Conservation (phyloP, 2,113 vertebrate genomes). For the Puffinus mauretanicus region DNA sequence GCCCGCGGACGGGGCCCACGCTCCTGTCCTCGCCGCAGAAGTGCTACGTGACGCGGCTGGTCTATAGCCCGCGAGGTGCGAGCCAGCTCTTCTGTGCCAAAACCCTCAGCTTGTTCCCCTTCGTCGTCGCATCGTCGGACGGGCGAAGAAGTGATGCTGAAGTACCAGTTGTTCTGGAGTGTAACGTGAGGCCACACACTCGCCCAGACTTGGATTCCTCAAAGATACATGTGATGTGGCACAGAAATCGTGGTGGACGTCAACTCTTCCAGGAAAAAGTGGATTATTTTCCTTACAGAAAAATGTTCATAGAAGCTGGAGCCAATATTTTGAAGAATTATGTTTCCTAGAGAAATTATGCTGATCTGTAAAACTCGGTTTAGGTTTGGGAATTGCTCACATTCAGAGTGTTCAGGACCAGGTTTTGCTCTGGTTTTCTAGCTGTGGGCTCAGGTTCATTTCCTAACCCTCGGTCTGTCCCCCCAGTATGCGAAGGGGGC, state of each 20-base stretch:
- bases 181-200: background rate
- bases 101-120: background rate
- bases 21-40: background rate
- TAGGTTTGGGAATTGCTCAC: background rate
- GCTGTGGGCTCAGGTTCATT: background rate
- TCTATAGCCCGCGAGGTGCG: background rate
- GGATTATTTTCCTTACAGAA: background rate
- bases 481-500: accelerated
- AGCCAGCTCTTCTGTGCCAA: background rate
- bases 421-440: background rate
- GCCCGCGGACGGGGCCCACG: background rate
- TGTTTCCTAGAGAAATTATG: background rate
- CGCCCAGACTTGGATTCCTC: background rate
- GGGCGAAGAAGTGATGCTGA: background rate
- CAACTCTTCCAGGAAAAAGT: background rate
- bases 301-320: accelerated
- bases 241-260: background rate
- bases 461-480: background rate
- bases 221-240: background rate
- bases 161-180: background rate
- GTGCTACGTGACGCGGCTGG: background rate
- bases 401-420: accelerated
- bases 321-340: background rate
- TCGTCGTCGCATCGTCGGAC: background rate
- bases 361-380: background rate